Evolutionary conservation across 2,888 invertebrate species (phyloP).

Genomic region (Cataglyphis albicans): DNA sequence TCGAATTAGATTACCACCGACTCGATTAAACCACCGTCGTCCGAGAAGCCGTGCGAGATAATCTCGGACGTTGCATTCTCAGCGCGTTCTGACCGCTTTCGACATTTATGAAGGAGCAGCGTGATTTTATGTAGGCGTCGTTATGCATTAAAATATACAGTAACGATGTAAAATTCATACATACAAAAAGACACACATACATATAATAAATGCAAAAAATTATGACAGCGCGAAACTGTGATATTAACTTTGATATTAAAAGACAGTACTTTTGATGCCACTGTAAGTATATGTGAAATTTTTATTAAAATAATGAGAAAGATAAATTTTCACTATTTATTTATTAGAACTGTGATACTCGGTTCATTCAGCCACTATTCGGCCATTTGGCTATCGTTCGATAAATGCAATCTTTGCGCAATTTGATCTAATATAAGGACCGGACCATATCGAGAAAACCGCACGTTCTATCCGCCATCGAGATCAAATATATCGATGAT

Average conservation of each 20-base stretch:
- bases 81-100: conserved; percentile 18
- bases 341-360: not conserved
- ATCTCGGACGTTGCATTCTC: conserved; percentile 69
- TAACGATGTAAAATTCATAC: conserved; percentile 36
- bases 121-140: conserved; percentile 59
- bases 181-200: not conserved
- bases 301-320: not conserved
- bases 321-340: not conserved
- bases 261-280: not conserved
- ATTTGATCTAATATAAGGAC: conserved; percentile 21
- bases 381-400: conserved; percentile 1
- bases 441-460: not conserved
- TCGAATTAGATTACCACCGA: conserved; percentile 77
- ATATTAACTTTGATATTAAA: conserved; percentile 26
- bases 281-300: not conserved
- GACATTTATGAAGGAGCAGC: conserved; percentile 3
- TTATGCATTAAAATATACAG: conserved; percentile 53
- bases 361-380: not conserved
- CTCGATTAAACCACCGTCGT: conserved; percentile 76
- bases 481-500: conserved; percentile 50
- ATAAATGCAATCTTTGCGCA: conserved; percentile 29
- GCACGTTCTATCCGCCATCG: conserved; percentile 31
- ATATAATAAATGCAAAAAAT: conserved; percentile 32
- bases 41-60: conserved; percentile 66
- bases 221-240: not conserved